Evolutionary conservation across 2,113 vertebrate species (phyloP).

Genomic region (Ctenodactylus gundi): DNA sequence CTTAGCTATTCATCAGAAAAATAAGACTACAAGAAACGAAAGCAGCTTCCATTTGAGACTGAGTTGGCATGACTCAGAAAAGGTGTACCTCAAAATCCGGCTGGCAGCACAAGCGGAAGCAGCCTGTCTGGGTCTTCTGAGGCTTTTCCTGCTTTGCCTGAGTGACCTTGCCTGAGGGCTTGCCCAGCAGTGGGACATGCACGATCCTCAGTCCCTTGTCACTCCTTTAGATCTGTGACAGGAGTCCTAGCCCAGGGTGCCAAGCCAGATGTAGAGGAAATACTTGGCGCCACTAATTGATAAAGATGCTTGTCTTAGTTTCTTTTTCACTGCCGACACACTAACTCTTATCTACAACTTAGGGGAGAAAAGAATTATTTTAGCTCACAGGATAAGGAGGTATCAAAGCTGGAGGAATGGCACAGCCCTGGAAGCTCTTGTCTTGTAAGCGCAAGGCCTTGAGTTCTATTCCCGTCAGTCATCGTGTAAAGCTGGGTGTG

Average conservation of each 20-base stretch:
- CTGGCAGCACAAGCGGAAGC: background rate
- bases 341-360: too few relatives aligned
- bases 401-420: too few relatives aligned
- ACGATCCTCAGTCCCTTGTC: background rate
- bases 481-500: too few relatives aligned
- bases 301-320: too few relatives aligned
- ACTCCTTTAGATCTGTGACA: background rate
- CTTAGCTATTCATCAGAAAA: background rate
- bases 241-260: background rate
- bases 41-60: background rate
- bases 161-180: background rate
- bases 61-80: background rate
- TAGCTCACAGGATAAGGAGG: too few relatives aligned
- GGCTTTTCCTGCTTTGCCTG: background rate
- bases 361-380: too few relatives aligned
- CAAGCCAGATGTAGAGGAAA: background rate
- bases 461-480: too few relatives aligned
- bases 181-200: background rate
- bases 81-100: background rate
- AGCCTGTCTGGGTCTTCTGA: background rate
- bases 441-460: too few relatives aligned
- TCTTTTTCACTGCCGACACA: too few relatives aligned
- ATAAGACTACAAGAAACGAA: background rate
- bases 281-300: background rate
- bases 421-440: too few relatives aligned